These are phyloP conservation scores for Phainopepla nitens DNA, from an alignment of 2,113 vertebrate species.

Conservation along the genomic window DNA sequence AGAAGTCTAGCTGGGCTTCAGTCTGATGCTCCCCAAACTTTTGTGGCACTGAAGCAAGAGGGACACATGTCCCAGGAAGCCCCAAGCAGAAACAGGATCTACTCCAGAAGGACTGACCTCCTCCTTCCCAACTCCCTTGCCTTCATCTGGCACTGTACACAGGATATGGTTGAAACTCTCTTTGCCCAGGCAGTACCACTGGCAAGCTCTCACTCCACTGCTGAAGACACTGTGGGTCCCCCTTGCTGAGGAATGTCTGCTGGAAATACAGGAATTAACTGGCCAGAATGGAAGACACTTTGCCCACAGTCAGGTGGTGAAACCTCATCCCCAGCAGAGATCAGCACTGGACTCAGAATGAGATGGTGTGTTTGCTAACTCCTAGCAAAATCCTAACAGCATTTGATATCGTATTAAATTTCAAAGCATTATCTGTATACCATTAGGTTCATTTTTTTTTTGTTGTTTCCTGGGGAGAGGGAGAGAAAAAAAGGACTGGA, in stretches of 20 bases:
- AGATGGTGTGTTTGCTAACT: not conserved
- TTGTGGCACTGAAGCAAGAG: not conserved
- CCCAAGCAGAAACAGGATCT: not conserved
- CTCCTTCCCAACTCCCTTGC: not conserved
- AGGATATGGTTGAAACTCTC: not conserved
- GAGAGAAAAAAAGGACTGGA: not conserved
- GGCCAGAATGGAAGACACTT: not conserved
- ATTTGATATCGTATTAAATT: not conserved
- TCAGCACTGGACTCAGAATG: not conserved
- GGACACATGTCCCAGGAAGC: not conserved
- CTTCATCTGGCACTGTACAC: not conserved
- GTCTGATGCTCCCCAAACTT: not conserved
- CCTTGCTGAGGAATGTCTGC: not conserved
- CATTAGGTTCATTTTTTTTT: not conserved
- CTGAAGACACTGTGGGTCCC: not conserved
- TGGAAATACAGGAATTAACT: not conserved
- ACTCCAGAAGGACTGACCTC: rapidly evolving
- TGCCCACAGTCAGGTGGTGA: not conserved
- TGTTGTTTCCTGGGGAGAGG: not conserved
- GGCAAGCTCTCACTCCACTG: not conserved
- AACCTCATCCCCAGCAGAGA: not conserved
- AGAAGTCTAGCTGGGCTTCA: not conserved
- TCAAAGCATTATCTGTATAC: not conserved
- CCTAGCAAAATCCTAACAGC: not conserved
- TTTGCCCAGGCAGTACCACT: not conserved